A percentile compares a stretch with the other conserved stretches of the same genome.
phyloP scores from a whole-genome alignment of 2,113 vertebrate genomes.

The Haplotaxodon microlepis region DNA sequence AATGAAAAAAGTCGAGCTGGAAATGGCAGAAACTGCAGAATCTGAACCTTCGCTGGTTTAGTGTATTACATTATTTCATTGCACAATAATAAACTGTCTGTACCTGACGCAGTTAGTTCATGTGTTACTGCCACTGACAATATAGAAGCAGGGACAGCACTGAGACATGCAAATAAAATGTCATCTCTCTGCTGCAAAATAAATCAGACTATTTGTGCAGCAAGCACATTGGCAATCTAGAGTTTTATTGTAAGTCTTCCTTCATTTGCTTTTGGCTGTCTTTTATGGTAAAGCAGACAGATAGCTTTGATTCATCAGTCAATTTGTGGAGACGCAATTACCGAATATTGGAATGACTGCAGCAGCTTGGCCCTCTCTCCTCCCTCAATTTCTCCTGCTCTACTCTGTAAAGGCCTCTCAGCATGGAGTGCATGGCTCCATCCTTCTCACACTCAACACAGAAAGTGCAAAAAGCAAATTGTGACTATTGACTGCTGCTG shows the following conservation, averaged over 20 bases:
- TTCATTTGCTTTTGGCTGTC: neutral
- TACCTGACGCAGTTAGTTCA: neutral
- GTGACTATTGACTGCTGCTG: neutral
- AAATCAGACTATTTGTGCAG: neutral
- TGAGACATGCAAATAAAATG: neutral
- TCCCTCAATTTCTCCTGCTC: neutral
- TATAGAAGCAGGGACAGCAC: neutral
- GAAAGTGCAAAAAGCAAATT: neutral
- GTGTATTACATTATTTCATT: neutral
- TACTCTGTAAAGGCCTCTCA: neutral
- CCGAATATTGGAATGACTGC: neutral
- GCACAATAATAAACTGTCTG: neutral
- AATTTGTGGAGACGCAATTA: slow-evolving; percentile 24
- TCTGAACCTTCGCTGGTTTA: neutral
- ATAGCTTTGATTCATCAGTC: slow-evolving; percentile 35
- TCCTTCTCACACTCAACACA: neutral
- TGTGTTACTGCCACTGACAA: neutral
- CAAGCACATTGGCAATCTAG: neutral
- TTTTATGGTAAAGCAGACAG: slow-evolving; percentile 4
- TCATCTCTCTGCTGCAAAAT: neutral
- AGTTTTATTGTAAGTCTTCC: neutral
- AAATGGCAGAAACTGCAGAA: neutral
- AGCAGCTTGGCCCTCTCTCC: neutral
- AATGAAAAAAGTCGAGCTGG: neutral
- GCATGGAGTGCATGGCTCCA: neutral